phyloP scores from a whole-genome alignment of 2,113 vertebrate genomes.

The Alethe castanea region DNA sequence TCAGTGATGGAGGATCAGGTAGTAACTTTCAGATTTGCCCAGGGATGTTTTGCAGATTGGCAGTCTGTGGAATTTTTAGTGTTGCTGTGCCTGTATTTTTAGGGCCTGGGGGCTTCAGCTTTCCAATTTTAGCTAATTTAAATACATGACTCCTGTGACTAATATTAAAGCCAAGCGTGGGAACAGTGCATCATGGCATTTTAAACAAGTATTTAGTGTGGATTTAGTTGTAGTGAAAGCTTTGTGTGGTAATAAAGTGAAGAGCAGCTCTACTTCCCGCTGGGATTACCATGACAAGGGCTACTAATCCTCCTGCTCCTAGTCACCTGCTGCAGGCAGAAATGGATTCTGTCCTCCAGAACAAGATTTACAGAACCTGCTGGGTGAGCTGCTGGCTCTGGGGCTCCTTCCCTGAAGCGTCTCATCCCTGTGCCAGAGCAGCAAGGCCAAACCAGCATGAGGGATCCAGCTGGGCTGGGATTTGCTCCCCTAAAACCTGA shows the following conservation, averaged over 20 bases:
- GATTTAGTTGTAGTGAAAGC: constrained; percentile 1
- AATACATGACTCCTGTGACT: background rate
- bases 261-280: background rate
- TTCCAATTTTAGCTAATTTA: constrained; percentile 19
- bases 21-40: background rate
- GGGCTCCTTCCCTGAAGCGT: rapidly evolving
- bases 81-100: background rate
- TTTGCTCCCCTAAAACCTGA: background rate
- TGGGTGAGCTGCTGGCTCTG: background rate
- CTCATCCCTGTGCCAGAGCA: background rate
- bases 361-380: background rate
- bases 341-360: background rate
- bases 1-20: background rate
- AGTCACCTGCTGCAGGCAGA: background rate
- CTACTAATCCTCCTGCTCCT: constrained; percentile 3
- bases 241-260: background rate
- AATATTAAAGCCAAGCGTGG: background rate
- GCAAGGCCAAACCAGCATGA: background rate
- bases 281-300: constrained; percentile 1
- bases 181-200: background rate
- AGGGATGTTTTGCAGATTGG: background rate
- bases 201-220: background rate
- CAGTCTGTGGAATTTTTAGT: background rate
- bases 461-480: background rate
- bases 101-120: background rate